These are phyloP conservation scores for Phallusia fumigata DNA, from an alignment of 23 tunicate species.

Conservation along the genomic window DNA sequence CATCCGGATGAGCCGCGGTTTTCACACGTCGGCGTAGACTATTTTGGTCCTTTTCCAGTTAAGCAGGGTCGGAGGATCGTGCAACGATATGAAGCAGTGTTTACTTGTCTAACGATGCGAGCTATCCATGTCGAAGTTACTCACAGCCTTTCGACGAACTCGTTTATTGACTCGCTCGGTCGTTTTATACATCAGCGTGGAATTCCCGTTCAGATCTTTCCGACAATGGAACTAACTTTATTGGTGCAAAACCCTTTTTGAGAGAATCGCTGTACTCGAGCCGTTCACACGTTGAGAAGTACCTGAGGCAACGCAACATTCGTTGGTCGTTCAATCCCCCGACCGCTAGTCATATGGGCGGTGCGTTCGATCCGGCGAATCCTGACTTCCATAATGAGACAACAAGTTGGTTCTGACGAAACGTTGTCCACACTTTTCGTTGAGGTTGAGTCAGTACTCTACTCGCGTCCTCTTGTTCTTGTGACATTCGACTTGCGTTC, in stretches of 20 bases:
- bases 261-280: background rate
- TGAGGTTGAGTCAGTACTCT: constrained; percentile 1
- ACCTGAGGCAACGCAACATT: too few species aligned
- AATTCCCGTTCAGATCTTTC: background rate
- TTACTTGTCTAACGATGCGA: too few species aligned
- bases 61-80: constrained; percentile 11
- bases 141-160: too few species aligned
- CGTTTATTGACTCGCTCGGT: background rate
- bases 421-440: background rate
- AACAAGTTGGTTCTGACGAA: background rate
- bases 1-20: background rate
- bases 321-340: too few species aligned
- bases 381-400: background rate
- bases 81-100: constrained; percentile 11
- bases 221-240: constrained; percentile 1
- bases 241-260: background rate
- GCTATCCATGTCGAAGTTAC: constrained; percentile 26
- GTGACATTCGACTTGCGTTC: background rate
- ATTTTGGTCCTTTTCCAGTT: too few species aligned
- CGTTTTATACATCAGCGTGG: background rate
- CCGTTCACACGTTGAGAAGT: background rate
- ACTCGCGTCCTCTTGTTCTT: background rate
- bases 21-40: too few species aligned
- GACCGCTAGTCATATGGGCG: too few species aligned
- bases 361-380: too few species aligned